Evolutionary conservation across 2,113 vertebrate species (phyloP).

Genomic region (Dicerorhinus sumatrensis): DNA sequence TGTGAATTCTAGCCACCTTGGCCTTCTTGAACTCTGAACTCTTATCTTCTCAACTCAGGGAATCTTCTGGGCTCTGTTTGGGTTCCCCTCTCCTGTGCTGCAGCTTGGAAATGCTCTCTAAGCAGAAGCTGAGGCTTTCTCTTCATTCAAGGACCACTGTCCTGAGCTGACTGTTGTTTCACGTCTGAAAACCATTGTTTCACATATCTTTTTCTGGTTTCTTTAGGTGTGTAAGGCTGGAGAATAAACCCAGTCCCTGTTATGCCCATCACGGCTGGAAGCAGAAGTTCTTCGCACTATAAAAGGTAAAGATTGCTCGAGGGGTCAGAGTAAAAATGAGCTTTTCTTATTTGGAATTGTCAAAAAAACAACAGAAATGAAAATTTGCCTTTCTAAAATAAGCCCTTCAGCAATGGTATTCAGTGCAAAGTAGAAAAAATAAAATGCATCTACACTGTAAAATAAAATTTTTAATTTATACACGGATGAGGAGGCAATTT

Average conservation of each 20-base stretch:
- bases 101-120: neutral
- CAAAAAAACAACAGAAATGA: neutral
- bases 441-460: neutral
- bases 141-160: neutral
- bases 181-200: neutral
- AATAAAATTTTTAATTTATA: conserved; percentile 31
- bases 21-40: neutral
- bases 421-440: conserved; percentile 52
- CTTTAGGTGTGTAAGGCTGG: conserved; percentile 36
- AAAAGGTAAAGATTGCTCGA: conserved; percentile 35
- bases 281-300: neutral
- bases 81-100: neutral
- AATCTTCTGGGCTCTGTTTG: neutral
- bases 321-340: conserved; percentile 1
- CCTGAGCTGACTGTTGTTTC: neutral
- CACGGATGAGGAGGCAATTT: neutral
- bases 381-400: conserved; percentile 40
- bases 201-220: neutral
- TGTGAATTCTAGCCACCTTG: neutral
- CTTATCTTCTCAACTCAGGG: neutral
- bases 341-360: conserved; percentile 21
- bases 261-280: neutral
- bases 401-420: conserved; percentile 3
- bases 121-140: neutral
- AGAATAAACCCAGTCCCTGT: neutral